Evolutionary conservation across 30 jellyfish, hydroid and myxozoan species (phyloP), one percentile per base, ranked within the genome.

Genomic region (Cassiopea xamachana): DNA sequence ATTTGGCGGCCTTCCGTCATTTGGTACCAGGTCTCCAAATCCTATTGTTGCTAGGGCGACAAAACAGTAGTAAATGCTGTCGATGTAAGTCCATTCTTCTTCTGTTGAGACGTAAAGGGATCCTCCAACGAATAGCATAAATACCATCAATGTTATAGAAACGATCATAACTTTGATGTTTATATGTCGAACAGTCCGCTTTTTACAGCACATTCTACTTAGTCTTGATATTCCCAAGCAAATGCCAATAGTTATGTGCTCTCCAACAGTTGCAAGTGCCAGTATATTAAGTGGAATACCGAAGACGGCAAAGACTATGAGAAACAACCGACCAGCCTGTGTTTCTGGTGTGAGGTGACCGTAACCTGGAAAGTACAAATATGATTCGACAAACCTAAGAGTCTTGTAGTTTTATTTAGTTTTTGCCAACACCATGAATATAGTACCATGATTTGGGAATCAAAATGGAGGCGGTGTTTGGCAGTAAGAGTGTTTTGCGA

Each of bases 211-310:
- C 58, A 78, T 73, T 44, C 97, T 80, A 74, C 98, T 92, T 10
- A 92, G 87, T 46, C 94, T 80, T 27, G 96, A 93, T 79, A 96
- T 83, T 2, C 91, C 93, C 67, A 60, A 79, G 92, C 93, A 96
- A 43, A 96, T 96, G 1, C 97, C 97, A 46, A 96, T 97, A 10
- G 98, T 96, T 2, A 96, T 96, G 74, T 96, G 99, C 86, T 96
- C 99, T n/a, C 99, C 99, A 55, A 96, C 99, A 45, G 99, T 92
- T 47, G 99, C 99, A 43, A 96, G 88, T 62, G 99, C 99, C 17
- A 96, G 92, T 39, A 96, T 92, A 82, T 96, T 96, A 50, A 96
- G 91, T 45, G 99, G 99, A 64, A 96, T 96, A 88, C 99, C 99
- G 71, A 96, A 89, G 27, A 96, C 87, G 39, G 99, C 99, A 80